Evolutionary conservation across 92 coral and sea anemone genomes (phyloP).

Genomic region (Porites evermanni): DNA sequence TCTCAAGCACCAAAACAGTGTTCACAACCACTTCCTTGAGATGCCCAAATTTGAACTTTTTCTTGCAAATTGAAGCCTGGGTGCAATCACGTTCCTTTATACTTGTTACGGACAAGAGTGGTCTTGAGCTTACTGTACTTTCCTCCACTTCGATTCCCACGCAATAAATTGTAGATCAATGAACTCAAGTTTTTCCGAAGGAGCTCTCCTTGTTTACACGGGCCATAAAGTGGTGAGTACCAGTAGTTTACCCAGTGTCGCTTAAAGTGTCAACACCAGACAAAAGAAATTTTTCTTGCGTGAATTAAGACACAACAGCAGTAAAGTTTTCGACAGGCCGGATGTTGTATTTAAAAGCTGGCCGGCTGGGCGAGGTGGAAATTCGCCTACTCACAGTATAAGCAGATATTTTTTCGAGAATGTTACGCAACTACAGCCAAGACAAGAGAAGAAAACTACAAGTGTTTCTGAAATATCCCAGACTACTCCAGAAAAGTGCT

Average conservation of each 20-base stretch:
- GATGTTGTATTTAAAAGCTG: slow-evolving; percentile 6
- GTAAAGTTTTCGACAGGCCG: slow-evolving; percentile 15
- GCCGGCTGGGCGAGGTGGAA: slow-evolving; percentile 12
- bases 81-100: not conserved
- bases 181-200: not conserved
- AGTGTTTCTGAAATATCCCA: not conserved
- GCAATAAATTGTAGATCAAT: not conserved
- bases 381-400: slow-evolving; percentile 10
- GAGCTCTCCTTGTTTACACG: slow-evolving; percentile 1
- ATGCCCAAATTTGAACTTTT: not conserved
- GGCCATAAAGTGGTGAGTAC: slow-evolving; percentile 26
- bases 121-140: not conserved
- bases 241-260: slow-evolving; percentile 10
- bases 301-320: not conserved
- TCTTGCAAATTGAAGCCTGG: not conserved
- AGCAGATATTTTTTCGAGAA: slow-evolving; percentile 1
- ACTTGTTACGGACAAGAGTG: not conserved
- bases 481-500: slow-evolving; percentile 13
- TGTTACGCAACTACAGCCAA: slow-evolving; percentile 1
- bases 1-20: not conserved
- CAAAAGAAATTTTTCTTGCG: slow-evolving; percentile 13
- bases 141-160: not conserved
- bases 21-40: not conserved
- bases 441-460: not conserved
- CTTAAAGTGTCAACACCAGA: slow-evolving; percentile 35